phyloP scores from a whole-genome alignment of 2,797 vertebrate species.

The Microtus obscurus region DNA sequence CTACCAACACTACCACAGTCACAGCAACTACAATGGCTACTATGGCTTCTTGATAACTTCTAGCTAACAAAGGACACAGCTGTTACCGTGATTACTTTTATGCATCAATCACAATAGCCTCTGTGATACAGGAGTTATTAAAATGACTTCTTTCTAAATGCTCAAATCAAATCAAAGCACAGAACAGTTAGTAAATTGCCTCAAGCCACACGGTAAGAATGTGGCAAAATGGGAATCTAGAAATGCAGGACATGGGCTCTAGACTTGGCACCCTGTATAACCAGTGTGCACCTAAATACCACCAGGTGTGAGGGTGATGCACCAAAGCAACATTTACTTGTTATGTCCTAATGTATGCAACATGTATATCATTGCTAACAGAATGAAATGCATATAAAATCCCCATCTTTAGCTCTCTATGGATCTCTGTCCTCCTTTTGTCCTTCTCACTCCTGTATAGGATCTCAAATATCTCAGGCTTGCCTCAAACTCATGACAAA shows the following conservation, averaged over 20 bases:
- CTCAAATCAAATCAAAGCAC: neutral
- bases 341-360: neutral
- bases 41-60: neutral
- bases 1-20: fast-evolving
- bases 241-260: neutral
- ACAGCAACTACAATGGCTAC: fast-evolving
- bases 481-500: neutral
- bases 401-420: neutral
- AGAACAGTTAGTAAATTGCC: neutral
- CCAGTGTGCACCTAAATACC: neutral
- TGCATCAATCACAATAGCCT: neutral
- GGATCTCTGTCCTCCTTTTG: neutral
- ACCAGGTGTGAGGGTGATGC: neutral
- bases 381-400: neutral
- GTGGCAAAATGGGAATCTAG: neutral
- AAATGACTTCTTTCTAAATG: constrained; percentile 13
- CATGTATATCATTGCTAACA: neutral
- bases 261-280: neutral
- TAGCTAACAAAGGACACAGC: neutral
- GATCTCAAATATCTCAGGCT: neutral
- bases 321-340: neutral
- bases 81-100: neutral
- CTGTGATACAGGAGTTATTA: neutral
- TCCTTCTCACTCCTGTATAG: neutral
- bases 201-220: neutral